Evolutionary conservation across 2,113 vertebrate genomes (phyloP).

Genomic region (Alosa alosa): DNA sequence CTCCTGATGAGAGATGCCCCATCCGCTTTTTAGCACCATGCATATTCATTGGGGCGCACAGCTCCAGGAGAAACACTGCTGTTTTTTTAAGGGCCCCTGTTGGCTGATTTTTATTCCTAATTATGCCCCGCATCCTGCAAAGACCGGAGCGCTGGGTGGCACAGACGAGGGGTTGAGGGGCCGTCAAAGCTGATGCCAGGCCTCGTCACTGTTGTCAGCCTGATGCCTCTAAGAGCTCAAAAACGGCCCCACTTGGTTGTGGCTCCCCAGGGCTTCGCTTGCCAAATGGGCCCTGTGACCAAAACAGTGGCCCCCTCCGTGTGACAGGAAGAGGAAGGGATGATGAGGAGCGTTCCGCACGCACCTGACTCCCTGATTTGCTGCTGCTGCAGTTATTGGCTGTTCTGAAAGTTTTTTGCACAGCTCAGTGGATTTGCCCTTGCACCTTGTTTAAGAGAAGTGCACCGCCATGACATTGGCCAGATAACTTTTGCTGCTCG

Average conservation of each 20-base stretch:
- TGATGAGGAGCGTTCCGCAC: not conserved
- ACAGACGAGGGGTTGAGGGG: conserved; percentile 45
- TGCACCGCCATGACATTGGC: not conserved
- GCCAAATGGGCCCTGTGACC: conserved; percentile 12
- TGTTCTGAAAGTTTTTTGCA: conserved; percentile 13
- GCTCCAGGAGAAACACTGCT: conserved; percentile 60
- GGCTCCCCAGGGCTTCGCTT: conserved; percentile 60
- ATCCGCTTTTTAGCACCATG: conserved; percentile 56
- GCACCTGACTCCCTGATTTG: conserved; percentile 60
- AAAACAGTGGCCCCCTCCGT: conserved; percentile 27
- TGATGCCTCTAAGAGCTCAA: conserved; percentile 60
- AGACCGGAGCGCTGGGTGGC: conserved; percentile 60
- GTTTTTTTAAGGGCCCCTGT: conserved; percentile 53
- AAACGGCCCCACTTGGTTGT: conserved; percentile 67
- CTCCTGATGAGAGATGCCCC: conserved; percentile 62
- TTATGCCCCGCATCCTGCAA: conserved; percentile 61
- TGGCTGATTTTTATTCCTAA: conserved; percentile 62
- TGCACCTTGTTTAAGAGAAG: not conserved
- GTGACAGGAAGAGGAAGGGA: conserved; percentile 52
- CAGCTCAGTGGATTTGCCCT: conserved; percentile 17
- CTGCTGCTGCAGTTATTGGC: conserved; percentile 46
- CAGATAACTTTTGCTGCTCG: not conserved
- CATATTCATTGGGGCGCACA: conserved; percentile 71
- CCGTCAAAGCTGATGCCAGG: conserved; percentile 65
- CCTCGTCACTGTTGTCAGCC: conserved; percentile 59